Conservation (phyloP, 1,140 invertebrate genomes). For the Chlorops oryzae region DNA sequence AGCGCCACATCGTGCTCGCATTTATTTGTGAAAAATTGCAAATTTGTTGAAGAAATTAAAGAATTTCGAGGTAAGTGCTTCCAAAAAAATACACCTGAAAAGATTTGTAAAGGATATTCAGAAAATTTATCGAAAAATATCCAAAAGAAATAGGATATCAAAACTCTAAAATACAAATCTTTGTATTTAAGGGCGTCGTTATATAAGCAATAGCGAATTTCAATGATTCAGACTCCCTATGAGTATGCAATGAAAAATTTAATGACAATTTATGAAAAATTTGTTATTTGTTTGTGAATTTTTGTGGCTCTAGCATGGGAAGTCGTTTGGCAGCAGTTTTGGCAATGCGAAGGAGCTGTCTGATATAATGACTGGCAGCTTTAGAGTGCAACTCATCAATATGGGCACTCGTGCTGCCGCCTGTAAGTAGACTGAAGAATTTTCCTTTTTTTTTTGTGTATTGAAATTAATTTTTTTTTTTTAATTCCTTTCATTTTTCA, state of each 20-base stretch:
- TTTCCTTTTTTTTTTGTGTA: slow-evolving; percentile 12
- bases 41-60: slow-evolving; percentile 48
- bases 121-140: too few species aligned
- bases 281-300: not conserved
- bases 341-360: slow-evolving; percentile 47
- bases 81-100: too few species aligned
- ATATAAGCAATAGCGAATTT: not conserved
- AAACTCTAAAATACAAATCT: too few species aligned
- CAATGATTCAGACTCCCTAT: too few species aligned
- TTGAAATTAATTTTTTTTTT: not conserved
- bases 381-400: slow-evolving; percentile 62
- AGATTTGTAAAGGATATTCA: too few species aligned
- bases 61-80: slow-evolving; percentile 43
- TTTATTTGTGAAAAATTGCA: slow-evolving; percentile 46
- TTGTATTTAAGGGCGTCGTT: not conserved
- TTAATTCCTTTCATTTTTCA: slow-evolving; percentile 49
- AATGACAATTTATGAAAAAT: not conserved
- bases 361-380: slow-evolving; percentile 50
- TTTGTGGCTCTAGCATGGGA: slow-evolving; percentile 33
- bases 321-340: slow-evolving; percentile 46
- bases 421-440: slow-evolving; percentile 54
- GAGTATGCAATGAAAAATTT: too few species aligned
- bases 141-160: too few species aligned
- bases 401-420: slow-evolving; percentile 68
- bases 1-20: slow-evolving; percentile 32